A percentile compares a stretch with the other conserved stretches of the same genome.
phyloP scores from a whole-genome alignment of 2,888 invertebrate genomes.

The Leucoptera coffeella region DNA sequence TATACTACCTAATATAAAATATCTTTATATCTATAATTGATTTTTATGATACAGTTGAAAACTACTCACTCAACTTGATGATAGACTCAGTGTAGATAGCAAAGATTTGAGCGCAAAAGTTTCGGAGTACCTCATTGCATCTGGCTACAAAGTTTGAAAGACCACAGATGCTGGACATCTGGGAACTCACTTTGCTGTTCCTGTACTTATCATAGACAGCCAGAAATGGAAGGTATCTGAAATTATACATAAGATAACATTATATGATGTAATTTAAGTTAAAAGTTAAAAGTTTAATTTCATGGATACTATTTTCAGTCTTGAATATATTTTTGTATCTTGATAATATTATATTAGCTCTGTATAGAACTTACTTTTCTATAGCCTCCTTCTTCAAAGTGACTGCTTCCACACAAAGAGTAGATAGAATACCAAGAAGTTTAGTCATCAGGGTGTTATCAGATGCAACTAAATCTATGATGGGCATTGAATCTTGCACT shows the following conservation, averaged over 20 bases:
- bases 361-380: constrained; percentile 31
- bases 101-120: constrained; percentile 69
- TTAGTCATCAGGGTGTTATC: constrained; percentile 78
- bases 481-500: constrained; percentile 57
- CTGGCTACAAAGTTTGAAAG: constrained; percentile 64
- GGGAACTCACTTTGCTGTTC: constrained; percentile 33
- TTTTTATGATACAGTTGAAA: no score
- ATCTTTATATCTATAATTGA: no score
- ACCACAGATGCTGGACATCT: constrained; percentile 56
- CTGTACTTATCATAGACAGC: constrained; percentile 63
- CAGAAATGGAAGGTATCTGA: constrained; percentile 52
- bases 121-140: constrained; percentile 64
- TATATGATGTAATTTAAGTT: background rate
- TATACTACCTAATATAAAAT: no score
- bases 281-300: no score
- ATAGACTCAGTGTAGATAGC: constrained; percentile 55
- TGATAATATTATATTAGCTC: no score
- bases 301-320: no score
- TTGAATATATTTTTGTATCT: no score
- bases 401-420: constrained; percentile 72
- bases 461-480: constrained; percentile 69
- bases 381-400: constrained; percentile 62
- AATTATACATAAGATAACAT: constrained; percentile 11
- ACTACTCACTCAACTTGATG: constrained; percentile 30
- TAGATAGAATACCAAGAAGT: constrained; percentile 71